Evolutionary conservation across 2,888 invertebrate species (phyloP), one percentile per base, ranked within the genome.

Genomic region (Tolmerus cingulatus): DNA sequence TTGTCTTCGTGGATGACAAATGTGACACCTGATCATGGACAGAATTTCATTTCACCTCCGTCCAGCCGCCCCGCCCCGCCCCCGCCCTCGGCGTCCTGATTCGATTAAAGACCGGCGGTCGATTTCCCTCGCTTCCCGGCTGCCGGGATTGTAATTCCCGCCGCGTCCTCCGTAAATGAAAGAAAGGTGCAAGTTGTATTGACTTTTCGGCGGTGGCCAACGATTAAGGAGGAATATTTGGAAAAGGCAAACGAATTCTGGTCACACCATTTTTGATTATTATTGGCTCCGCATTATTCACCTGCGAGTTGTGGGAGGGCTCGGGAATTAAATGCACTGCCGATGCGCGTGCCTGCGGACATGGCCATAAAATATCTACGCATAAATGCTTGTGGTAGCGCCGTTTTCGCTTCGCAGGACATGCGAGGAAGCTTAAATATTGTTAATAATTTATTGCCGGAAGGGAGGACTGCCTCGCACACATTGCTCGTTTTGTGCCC

Each of bases 1-100:
- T 85, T 85, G 85, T 85, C 85, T 85, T 85, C 74, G 74, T 74
- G 74, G 85, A 85, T 85, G 85, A 85, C 85, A 85, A 85, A 85
- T 85, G 74, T 85, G 74, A 74, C 85, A 85, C 74, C 74, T 43
- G 85, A 85, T 85, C 85, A 85, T 85, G 85, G 40, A 74, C 85
- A 85, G 85, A 85, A 85, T 85, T 85, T 85, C 85, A 85, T 85
- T 85, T 85, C 14, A 55, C 40, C 66, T 66, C 19, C 43, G 43
- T 27, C 19, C 16, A 23, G 7, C 55, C 23, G 7, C 46, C 51
- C 23, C 14, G n/a, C n/a, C n/a, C n/a, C 16, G n/a, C 51, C 51
- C 43, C 1, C 12, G 40, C 40, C 4, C 14, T 4, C 1, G 12
- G 14, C 43, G 8, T 23, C 23, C 23, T 79, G 30, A 51, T 37